These are phyloP conservation scores for Cantharis rustica DNA, from an alignment of 2,888 invertebrate genomes.

Conservation along the genomic window DNA sequence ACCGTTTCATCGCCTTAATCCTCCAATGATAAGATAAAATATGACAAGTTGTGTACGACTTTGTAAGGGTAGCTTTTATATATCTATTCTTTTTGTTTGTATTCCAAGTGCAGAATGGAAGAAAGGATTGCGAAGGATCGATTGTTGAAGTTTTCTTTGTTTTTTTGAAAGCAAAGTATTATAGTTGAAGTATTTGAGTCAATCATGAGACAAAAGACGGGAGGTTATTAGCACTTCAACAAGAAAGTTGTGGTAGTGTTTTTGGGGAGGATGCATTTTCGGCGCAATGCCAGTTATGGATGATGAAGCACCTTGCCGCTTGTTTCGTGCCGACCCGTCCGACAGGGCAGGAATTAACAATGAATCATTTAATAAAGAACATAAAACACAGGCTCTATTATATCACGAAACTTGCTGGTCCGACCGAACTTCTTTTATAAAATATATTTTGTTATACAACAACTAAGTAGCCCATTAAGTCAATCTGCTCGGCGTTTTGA, in stretches of 20 bases:
- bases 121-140: background rate
- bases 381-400: conserved; percentile 36
- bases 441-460: conserved; percentile 15
- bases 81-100: background rate
- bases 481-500: conserved; percentile 19
- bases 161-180: background rate
- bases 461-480: conserved; percentile 26
- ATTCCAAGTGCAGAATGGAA: background rate
- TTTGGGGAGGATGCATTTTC: conserved; percentile 35
- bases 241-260: conserved; percentile 4
- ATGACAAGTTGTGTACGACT: background rate
- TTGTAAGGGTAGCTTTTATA: background rate
- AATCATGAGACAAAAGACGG: conserved; percentile 25
- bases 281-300: conserved; percentile 37
- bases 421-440: conserved; percentile 21
- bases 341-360: conserved; percentile 35
- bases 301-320: conserved; percentile 36
- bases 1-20: background rate
- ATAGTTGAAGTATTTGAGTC: conserved; percentile 20
- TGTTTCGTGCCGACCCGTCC: conserved; percentile 33
- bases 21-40: background rate
- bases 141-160: background rate
- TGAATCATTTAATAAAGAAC: conserved; percentile 39
- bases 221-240: conserved; percentile 37
- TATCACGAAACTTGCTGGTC: conserved; percentile 28